Evolutionary conservation across 2,797 vertebrate species (phyloP), one percentile per base, ranked within the genome.

Genomic region (Falco cherrug): DNA sequence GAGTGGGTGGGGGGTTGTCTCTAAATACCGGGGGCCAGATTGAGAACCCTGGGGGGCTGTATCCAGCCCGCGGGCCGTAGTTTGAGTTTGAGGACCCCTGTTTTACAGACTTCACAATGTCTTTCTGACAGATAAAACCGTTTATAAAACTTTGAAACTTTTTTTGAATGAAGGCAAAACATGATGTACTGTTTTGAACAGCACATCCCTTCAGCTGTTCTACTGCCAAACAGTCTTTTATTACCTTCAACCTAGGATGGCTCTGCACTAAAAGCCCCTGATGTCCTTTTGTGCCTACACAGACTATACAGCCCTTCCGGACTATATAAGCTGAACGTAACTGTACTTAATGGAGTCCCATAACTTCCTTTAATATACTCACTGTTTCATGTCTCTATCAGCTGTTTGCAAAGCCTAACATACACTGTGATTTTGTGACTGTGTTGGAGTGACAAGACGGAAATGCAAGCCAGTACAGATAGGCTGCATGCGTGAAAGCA

Each of bases 301-400:
- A 54, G 39, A 22, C 41, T 29, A 20, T 2, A 1, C 9, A 21
- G 35, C 8, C 53, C 76, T 21, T 59, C 47, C 45, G 60, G 51
- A 10, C 35, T 9, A 0, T 5, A 3, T 2, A 28, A 65, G 10
- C 39, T 69, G 37, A 33, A 39, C n/a, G 20, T 4, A 61, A 33
- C 53, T 16, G 11, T 9, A 28, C n/a, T 33, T n/a, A 15, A 21
- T 12, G 35, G 43, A 18, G 6, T 8, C 21, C 33, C 20, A 28
- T 0, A 1, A 18, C 9, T 54, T 25, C 12, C 26, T 59, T 53
- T 14, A 22, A 37, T 1, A 2, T 9, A 31, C 4, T 10, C 64
- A 17, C 7, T 1, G 1, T 64, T 61, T 35, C n/a, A 5, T 0
- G 11, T 14, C 45, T 45, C 39, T 10, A 2, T 9, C 18, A 50